Evolutionary conservation across 1,140 invertebrate genomes (phyloP).

Genomic region (Plodia interpunctella): DNA sequence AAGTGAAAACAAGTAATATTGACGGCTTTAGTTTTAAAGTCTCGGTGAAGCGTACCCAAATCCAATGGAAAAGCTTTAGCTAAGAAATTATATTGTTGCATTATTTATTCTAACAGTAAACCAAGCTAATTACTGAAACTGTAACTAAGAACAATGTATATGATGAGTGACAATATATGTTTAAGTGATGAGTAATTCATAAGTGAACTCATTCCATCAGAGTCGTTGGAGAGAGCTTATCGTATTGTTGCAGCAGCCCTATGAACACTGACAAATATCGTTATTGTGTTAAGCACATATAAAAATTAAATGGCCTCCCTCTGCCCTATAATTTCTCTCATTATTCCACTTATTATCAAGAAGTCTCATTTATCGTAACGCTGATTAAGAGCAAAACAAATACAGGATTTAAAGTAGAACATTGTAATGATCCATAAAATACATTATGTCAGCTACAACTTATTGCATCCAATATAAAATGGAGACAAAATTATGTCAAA

Average conservation of each 20-base stretch:
- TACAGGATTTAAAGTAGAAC: no score
- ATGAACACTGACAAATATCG: neutral
- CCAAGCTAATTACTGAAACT: neutral
- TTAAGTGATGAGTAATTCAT: neutral
- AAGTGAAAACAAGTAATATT: neutral
- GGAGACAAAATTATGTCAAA: constrained; percentile 37
- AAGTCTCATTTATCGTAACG: neutral
- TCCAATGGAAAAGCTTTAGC: neutral
- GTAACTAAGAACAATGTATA: neutral
- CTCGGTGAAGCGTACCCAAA: neutral
- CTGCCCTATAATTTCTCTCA: constrained; percentile 5
- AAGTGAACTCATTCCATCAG: constrained; percentile 9
- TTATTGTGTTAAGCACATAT: constrained; percentile 9
- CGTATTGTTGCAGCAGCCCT: neutral
- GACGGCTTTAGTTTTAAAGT: neutral
- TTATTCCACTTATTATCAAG: neutral
- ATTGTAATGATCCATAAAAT: no score
- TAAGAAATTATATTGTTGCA: no score
- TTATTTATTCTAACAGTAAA: neutral
- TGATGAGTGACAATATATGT: neutral
- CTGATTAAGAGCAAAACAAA: no score
- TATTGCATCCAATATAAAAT: neutral
- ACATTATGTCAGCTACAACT: neutral
- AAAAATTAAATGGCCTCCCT: neutral
- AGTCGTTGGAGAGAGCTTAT: constrained; percentile 7